Evolutionary conservation across 2,797 vertebrate species (phyloP), one percentile per base, ranked within the genome.

Genomic region (Sebastes steindachneri): DNA sequence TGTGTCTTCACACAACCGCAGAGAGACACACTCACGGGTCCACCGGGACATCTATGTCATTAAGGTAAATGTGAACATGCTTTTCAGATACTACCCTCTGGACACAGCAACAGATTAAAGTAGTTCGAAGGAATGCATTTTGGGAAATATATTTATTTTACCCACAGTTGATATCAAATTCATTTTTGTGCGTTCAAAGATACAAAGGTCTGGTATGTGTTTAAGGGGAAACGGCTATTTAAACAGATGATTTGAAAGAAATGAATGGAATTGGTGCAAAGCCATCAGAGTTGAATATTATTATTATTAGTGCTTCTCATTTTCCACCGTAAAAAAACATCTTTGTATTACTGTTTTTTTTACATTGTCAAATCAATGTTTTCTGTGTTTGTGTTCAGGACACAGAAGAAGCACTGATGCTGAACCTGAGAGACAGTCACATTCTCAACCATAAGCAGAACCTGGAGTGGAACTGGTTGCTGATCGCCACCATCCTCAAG

Each of bases 381-480:
- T 17, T 54, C 4, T 76, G 9, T 68, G 6, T 66, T 15, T 82
- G 19, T 93, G 31, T 90, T 73, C 89, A 99, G 98, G 98, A 99
- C 94, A 97, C 98, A 72, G 98, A 99, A 73, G 98, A 99, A 90
- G 97, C 98, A 55, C 95, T 99, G 87, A 94, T 97, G 95, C 95
- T 96, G 94, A 99, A 98, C 89, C 96, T 99, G 80, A 95, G 97
- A 92, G 98, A 99, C 84, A 98, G 98, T 92, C 98, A 98, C 67
- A 98, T 99, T 86, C 97, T 99, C 80, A 97, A 97, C 93, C 98
- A 99, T 95, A 99, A 99, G 92, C 97, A 98, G 83, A 99, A 99
- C 94, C 95, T 99, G 84, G 97, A 99, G 45, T 99, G 98, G 98
- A 98, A 99, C 90, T 99, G 98, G 98, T 93, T 98, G 93, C 96